A percentile compares a stretch with the other conserved stretches of the same genome.
Conservation (phyloP, 1,140 invertebrate species). For the Drosophila rhopaloa region DNA sequence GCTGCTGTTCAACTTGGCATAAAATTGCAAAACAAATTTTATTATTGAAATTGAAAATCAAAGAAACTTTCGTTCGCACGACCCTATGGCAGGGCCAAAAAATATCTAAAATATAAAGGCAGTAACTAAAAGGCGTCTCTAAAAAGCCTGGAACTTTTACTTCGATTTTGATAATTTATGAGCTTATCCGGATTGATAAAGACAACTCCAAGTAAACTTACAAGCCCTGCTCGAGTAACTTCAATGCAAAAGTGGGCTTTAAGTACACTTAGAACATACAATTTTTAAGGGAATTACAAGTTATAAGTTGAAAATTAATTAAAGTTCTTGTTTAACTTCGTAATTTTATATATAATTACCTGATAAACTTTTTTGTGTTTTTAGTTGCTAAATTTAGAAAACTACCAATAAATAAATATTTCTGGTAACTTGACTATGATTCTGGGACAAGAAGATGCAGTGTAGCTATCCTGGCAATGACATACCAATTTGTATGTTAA, state of each 20-base stretch:
- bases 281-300: too few species aligned
- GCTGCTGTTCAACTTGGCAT: slow-evolving; percentile 70
- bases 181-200: slow-evolving; percentile 24
- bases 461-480: slow-evolving; percentile 29
- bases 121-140: slow-evolving; percentile 16
- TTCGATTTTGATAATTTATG: slow-evolving; percentile 44
- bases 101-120: slow-evolving; percentile 17
- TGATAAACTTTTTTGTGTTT: too few species aligned
- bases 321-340: too few species aligned
- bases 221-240: neutral
- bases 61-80: slow-evolving; percentile 44
- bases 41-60: slow-evolving; percentile 81
- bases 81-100: neutral
- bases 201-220: slow-evolving; percentile 3
- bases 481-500: slow-evolving; percentile 46
- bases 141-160: slow-evolving; percentile 23
- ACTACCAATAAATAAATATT: too few species aligned
- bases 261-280: neutral
- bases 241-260: slow-evolving; percentile 4
- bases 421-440: neutral
- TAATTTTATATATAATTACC: too few species aligned
- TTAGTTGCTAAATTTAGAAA: too few species aligned
- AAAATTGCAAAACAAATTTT: slow-evolving; percentile 77
- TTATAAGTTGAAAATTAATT: too few species aligned
- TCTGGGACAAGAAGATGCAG: slow-evolving; percentile 1